Evolutionary conservation across 2,113 vertebrate species (phyloP), one percentile per base, ranked within the genome.

Genomic region (Ptilonorhynchus violaceus): DNA sequence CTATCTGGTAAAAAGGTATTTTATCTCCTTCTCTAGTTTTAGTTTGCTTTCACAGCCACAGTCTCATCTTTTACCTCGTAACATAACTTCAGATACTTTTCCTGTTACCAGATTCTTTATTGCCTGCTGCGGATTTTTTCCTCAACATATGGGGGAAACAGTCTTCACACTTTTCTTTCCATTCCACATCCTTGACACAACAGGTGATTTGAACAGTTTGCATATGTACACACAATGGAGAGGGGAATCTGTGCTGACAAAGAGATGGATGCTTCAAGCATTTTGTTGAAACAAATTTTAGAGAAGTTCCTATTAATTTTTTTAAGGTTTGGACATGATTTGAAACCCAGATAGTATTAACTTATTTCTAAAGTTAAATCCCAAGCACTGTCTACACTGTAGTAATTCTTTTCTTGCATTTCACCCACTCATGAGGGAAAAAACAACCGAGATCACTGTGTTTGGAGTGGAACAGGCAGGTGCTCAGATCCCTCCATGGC

Each of bases 151-250:
- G 84, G 62, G 25, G 62, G 80, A 74, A 97, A 60, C 85, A 94
- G 69, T 35, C 79, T 90, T 94, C 91, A 87, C 73, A 49, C 85
- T 93, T 93, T 47, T 31, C 94, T 80, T 90, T 80, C 52, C 22
- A 35, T 76, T 94, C 64, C 88, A 93, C 76, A 82, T 95, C 85
- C 53, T 63, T 91, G 91, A 89, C 67, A 93, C 56, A 90, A 93
- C 0, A 28, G 42, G 80, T 70, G 37, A n/a, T 81, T 97, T 88
- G 77, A 95, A 91, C 66, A 91, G 68, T 92, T 94, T 91, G 64
- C 63, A 72, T 89, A 72, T 74, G 66, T 63, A 27, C 41, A 77
- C 59, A 91, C 91, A 93, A 94, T 69, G 62, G 49, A 92, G 76
- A 88, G 75, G 78, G 50, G 73, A 76, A 91, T 87, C 80, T 92